Evolutionary conservation across 2,797 vertebrate species (phyloP), one percentile per base, ranked within the genome.

Genomic region (Anas capensis): DNA sequence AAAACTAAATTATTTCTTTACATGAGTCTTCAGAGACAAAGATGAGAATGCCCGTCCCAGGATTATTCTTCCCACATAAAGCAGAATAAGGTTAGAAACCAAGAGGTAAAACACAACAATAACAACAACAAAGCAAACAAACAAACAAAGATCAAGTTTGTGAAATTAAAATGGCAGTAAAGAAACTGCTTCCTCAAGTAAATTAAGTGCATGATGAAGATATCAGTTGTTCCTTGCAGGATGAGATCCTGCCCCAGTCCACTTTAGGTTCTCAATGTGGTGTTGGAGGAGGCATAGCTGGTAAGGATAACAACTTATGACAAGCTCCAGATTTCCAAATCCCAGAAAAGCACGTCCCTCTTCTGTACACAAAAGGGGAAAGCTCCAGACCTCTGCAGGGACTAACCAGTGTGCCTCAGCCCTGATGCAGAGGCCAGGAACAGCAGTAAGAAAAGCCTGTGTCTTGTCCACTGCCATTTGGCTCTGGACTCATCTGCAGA

Each of bases 11-110:
- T 34, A 40, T 83, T 81, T 90, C 21, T 90, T 90, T 49, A 75
- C 34, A 31, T 36, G 8, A 69, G 9, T 23, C 51, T 81, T 84
- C 24, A 79, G 82, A 86, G 66, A 86, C 11, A 82, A 72, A 86
- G 31, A 90, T 60, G 24, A 76, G 56, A 86, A 81, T 44, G 36
- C 10, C 34, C 72, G 44, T 51, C 49, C 70, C 40, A 60, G 58
- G 79, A 88, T 77, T 76, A 80, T 36, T 79, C 66, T 88, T 95
- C 68, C 40, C 57, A 65, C 12, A 34, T 49, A 78, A 84, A 82
- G n/a, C 13, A 86, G 56, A 84, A 60, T 54, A 40, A 81, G 14
- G 19, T 2, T 58, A 70, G 56, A 95, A 92, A 82, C 5, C 51
- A 13, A 87, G 10, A 51, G 2, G 17, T 58, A 44, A 20, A 77